A percentile compares a stretch with the other conserved stretches of the same genome.
Evolutionary conservation across 2,113 vertebrate genomes (phyloP).

Genomic region (Labeo rohita): DNA sequence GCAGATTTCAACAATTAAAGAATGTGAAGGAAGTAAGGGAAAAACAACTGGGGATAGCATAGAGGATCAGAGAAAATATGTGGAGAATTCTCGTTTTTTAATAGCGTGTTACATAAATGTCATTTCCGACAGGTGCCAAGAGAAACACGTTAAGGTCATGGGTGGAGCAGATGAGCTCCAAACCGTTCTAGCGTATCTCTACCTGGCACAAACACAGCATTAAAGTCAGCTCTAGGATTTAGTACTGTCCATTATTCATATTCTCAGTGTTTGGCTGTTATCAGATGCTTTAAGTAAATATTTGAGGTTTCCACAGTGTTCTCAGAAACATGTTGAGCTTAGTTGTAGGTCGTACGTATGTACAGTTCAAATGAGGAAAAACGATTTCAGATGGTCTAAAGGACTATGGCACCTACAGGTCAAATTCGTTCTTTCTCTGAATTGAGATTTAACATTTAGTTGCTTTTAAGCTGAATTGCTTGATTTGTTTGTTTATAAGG

Average conservation of each 20-base stretch:
- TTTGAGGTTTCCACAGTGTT: slow-evolving; percentile 9
- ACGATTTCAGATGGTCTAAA: neutral
- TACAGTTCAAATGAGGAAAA: slow-evolving; percentile 15
- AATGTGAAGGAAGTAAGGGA: neutral
- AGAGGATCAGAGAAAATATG: slow-evolving; percentile 52
- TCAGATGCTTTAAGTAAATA: slow-evolving; percentile 19
- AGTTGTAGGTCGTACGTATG: neutral
- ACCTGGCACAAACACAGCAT: slow-evolving; percentile 65
- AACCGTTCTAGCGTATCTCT: slow-evolving; percentile 66
- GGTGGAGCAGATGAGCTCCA: slow-evolving; percentile 69
- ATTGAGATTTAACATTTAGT: neutral
- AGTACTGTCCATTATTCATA: neutral
- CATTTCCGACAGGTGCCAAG: slow-evolving; percentile 71
- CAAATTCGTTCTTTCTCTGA: neutral
- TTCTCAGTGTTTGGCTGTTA: slow-evolving; percentile 1
- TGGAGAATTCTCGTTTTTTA: slow-evolving; percentile 41
- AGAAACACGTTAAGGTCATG: slow-evolving; percentile 70
- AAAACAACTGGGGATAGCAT: slow-evolving; percentile 7
- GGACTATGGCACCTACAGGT: neutral
- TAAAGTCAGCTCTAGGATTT: neutral
- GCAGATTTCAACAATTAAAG: slow-evolving; percentile 63
- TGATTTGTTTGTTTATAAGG: neutral
- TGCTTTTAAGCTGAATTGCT: neutral
- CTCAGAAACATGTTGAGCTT: neutral
- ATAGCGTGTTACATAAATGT: slow-evolving; percentile 47